Evolutionary conservation across 1,140 invertebrate species (phyloP).

Genomic region (Drosophila bifasciata): DNA sequence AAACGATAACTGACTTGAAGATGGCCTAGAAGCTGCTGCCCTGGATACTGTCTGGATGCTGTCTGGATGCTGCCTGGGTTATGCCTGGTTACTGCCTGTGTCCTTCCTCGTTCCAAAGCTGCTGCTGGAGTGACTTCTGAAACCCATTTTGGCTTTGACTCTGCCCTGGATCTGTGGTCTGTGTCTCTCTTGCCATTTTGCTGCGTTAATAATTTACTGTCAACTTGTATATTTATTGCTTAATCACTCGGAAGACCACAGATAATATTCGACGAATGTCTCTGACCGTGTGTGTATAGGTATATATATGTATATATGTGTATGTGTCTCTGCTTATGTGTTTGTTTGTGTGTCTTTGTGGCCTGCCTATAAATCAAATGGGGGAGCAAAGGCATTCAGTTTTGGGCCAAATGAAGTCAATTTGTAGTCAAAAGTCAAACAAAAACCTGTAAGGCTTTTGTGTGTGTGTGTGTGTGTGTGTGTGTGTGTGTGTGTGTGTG

Average conservation of each 20-base stretch:
- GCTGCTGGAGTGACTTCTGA: conserved; percentile 5
- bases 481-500: conserved; percentile 1
- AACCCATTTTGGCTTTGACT: conserved; percentile 23
- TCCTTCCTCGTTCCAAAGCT: conserved; percentile 25
- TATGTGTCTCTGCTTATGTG: neutral
- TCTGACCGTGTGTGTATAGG: neutral
- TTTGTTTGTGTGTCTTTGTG: conserved; percentile 2
- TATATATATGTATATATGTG: too few species aligned
- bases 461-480: conserved; percentile 3
- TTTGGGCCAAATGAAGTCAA: conserved; percentile 47
- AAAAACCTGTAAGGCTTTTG: neutral
- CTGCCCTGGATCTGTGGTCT: neutral
- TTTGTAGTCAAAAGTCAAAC: conserved; percentile 47
- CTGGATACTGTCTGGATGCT: too few species aligned
- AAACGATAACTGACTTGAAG: conserved; percentile 14
- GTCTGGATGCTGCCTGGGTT: too few species aligned
- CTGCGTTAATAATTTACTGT: conserved; percentile 75
- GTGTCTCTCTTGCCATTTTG: conserved; percentile 15
- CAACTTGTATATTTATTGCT: conserved; percentile 77
- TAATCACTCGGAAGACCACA: conserved; percentile 78
- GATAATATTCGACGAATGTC: conserved; percentile 60
- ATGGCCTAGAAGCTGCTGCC: neutral
- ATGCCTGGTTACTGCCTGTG: too few species aligned
- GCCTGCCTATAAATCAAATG: conserved; percentile 62
- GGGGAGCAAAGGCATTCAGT: conserved; percentile 28